Conservation (phyloP, 2,797 vertebrate genomes). For the Danio choprae region DNA sequence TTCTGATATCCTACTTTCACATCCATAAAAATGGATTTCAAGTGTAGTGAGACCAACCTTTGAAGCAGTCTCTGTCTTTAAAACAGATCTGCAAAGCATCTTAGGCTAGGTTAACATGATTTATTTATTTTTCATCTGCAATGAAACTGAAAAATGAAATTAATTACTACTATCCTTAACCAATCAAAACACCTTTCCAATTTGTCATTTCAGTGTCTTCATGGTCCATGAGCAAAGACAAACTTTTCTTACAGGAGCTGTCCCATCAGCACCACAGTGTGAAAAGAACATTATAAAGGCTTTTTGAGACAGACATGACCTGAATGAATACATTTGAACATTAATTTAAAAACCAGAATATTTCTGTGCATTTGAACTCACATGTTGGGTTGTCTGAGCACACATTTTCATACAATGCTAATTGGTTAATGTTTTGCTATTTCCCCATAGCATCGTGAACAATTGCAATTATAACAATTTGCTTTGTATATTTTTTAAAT, state of each 20-base stretch:
- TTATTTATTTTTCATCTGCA: neutral
- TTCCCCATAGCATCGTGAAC: neutral
- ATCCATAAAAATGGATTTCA: too few relatives aligned
- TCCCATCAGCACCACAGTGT: conserved; percentile 69
- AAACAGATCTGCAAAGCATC: neutral
- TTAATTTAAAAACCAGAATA: neutral
- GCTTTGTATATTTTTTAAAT: neutral
- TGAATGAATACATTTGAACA: neutral
- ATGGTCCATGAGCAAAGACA: too few relatives aligned
- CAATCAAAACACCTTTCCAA: neutral
- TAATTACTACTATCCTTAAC: neutral
- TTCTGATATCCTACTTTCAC: too few relatives aligned
- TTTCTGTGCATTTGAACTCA: neutral
- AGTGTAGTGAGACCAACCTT: too few relatives aligned
- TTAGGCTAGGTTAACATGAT: too few relatives aligned
- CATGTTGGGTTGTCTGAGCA: neutral
- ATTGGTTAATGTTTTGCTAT: neutral
- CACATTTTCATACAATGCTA: neutral
- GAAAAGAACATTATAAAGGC: neutral
- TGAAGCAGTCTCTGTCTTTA: too few relatives aligned
- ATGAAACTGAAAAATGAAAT: neutral
- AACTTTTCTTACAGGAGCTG: conserved; percentile 73
- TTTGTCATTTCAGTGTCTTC: neutral
- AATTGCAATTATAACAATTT: neutral
- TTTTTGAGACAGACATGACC: neutral